Base-by-base conservation (phyloP, 2,797 vertebrate genomes). In the Danio kyathit region DNA sequence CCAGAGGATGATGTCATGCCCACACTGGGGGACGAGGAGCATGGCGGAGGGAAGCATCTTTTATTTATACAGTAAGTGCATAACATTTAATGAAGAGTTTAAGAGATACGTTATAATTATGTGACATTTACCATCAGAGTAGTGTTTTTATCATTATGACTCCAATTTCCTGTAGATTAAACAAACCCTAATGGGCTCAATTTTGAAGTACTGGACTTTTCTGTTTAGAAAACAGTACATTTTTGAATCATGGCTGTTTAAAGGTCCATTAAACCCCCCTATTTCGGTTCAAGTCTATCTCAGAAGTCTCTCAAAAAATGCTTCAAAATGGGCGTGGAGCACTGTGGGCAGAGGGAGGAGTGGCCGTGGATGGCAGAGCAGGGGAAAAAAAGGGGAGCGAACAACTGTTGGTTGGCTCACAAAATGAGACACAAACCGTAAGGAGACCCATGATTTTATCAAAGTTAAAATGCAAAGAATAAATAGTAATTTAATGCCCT, bases 1-100 rank as follows among this genome's bases (percentile, higher is more conserved):
- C 61, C 51, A 77, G 51, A 57, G 19, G 61, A 54, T 76, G 74
- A 77, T 57, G 75, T 77, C 51, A 77, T 65, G 11, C 51, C 41
- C 74, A 29, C 38, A 56, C 51, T 14, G 41, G 14, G 40, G 66
- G 40, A 56, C 7, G n/a, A 51, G 52, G 59, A 75, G 13, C 12
- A 73, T n/a, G 59, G 59, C 7, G 16, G 59, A 38, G 46, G 29
- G n/a, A 29, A 54, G n/a, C 49, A 66, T 56, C 8, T 56, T 57
- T 77, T 66, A 57, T 77, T 56, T 74, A 61, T 74, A 61, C 14
- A 43, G 9, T 72, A 21, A 46, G 10, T 56, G 14, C 17, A 21
- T 57, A 9, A n/a, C 74, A 44, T 65, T 65, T 57, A 76, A 44
- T 46, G 17, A 57, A 63, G 40, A 21, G 6, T 44, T 52, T 52